Conservation (phyloP, 2,113 vertebrate genomes). For the Ahaetulla prasina region DNA sequence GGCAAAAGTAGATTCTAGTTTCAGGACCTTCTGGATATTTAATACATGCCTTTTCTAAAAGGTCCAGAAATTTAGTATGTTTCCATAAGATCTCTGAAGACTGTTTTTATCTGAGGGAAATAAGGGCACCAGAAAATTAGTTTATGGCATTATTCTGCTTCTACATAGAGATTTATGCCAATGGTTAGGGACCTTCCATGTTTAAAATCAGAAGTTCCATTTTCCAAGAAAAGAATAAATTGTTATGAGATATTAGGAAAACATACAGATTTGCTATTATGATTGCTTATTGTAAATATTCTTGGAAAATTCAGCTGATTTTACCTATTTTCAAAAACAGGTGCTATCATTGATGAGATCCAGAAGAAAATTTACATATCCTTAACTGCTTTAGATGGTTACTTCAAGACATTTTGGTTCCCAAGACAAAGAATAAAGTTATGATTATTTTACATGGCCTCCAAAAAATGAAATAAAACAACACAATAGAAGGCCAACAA, state of each 20-base stretch:
- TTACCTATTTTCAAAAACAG: background rate
- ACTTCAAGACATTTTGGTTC: background rate
- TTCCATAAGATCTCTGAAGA: background rate
- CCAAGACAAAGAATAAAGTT: background rate
- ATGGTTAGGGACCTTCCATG: background rate
- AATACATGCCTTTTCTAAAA: background rate
- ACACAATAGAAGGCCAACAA: too few species aligned
- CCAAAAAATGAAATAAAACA: background rate
- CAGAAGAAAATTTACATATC: background rate
- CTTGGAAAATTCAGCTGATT: background rate
- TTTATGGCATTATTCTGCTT: background rate
- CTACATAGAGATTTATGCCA: background rate
- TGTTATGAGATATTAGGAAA: background rate
- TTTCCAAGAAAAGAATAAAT: background rate
- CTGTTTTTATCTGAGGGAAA: background rate
- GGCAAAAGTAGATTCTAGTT: background rate
- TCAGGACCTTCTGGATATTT: background rate
- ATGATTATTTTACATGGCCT: background rate
- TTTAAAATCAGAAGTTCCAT: background rate
- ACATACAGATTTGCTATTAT: background rate
- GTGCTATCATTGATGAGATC: background rate
- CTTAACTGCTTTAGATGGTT: background rate
- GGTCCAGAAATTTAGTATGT: background rate
- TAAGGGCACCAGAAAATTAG: background rate
- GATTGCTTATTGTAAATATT: background rate